These are phyloP conservation scores for Aeoliscus strigatus DNA, from an alignment of 2,797 vertebrate genomes.

Conservation along the genomic window DNA sequence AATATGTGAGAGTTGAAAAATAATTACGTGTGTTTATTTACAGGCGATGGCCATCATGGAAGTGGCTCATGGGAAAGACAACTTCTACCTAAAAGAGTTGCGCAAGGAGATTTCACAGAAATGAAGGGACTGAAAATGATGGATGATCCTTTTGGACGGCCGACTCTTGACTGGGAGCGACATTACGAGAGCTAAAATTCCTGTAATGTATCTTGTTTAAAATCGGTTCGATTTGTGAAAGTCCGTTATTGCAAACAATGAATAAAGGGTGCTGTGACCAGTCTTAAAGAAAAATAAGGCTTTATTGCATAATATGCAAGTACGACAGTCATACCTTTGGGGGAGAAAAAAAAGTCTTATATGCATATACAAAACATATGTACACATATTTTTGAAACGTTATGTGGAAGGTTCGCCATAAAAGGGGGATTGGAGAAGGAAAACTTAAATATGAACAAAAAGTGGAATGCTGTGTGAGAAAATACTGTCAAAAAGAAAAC, in stretches of 20 bases:
- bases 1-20: neutral
- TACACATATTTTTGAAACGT: conserved; percentile 75
- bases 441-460: conserved; percentile 72
- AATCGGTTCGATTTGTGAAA: too few relatives aligned
- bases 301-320: conserved; percentile 90
- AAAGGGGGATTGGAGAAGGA: conserved; percentile 54
- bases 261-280: conserved; percentile 8
- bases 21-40: conserved; percentile 19
- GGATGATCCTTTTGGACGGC: conserved; percentile 11
- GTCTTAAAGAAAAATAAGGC: conserved; percentile 77
- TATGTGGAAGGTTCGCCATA: conserved; percentile 67
- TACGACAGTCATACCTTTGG: conserved; percentile 73
- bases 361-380: conserved; percentile 83
- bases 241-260: too few relatives aligned
- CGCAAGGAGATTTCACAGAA: conserved; percentile 81
- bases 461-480: conserved; percentile 78
- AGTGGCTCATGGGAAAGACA: conserved; percentile 90
- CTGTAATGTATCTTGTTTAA: too few relatives aligned
- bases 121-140: conserved; percentile 22
- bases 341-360: conserved; percentile 59
- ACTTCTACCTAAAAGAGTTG: conserved; percentile 84
- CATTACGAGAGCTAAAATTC: too few relatives aligned
- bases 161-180: too few relatives aligned
- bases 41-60: conserved; percentile 94
- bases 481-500: conserved; percentile 85